phyloP scores from a whole-genome alignment of 2,888 invertebrate genomes.

The Lithodes maja region DNA sequence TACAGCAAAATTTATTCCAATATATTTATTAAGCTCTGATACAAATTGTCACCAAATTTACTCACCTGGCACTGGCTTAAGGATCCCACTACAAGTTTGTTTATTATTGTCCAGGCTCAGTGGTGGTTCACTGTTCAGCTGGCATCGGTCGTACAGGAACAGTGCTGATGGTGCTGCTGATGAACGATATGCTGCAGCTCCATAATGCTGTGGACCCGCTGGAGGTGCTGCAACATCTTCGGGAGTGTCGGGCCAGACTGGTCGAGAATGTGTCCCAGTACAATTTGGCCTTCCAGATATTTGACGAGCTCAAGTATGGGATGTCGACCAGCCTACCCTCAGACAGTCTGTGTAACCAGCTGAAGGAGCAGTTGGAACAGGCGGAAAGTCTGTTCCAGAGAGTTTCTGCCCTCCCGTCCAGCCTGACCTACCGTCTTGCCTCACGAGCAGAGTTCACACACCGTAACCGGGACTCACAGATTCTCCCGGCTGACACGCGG shows the following conservation, averaged over 20 bases:
- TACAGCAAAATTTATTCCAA: too few relatives aligned
- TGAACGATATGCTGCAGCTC: slow-evolving; percentile 41
- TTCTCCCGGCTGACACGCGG: slow-evolving; percentile 41
- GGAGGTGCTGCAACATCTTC: slow-evolving; percentile 35
- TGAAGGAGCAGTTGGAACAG: not conserved
- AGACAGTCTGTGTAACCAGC: not conserved
- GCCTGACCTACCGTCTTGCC: slow-evolving; percentile 5
- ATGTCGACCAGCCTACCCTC: not conserved
- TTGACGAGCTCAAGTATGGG: slow-evolving; percentile 62
- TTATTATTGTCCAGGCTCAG: slow-evolving; percentile 9
- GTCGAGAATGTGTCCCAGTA: slow-evolving; percentile 58
- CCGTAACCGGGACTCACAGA: slow-evolving; percentile 22
- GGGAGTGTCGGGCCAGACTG: slow-evolving; percentile 50
- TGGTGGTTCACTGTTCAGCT: slow-evolving; percentile 64
- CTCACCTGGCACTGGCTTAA: not conserved
- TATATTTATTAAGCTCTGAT: too few relatives aligned
- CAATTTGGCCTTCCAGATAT: slow-evolving; percentile 47
- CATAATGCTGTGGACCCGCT: slow-evolving; percentile 30
- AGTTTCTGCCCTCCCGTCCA: not conserved
- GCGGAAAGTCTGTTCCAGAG: not conserved
- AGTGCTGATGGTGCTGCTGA: slow-evolving; percentile 53
- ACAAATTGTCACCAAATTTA: not conserved
- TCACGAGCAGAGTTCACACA: not conserved
- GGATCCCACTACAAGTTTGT: not conserved
- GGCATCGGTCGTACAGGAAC: slow-evolving; percentile 69